These are phyloP conservation scores for Saccostrea echinata DNA, from an alignment of 1,140 invertebrate genomes.

Conservation along the genomic window DNA sequence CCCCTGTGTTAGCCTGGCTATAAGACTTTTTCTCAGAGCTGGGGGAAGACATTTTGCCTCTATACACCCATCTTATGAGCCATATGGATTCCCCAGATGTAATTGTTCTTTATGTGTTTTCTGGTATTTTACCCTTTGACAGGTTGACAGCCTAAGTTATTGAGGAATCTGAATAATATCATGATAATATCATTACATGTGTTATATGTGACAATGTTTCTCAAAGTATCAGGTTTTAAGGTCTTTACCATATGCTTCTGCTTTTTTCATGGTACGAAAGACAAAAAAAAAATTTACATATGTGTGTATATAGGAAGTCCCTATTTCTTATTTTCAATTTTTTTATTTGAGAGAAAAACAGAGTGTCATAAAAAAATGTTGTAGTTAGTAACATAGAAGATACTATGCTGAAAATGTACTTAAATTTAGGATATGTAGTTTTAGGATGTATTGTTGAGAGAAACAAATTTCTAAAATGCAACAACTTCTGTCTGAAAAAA, in stretches of 20 bases:
- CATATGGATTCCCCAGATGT: background rate
- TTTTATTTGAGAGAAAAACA: too few species aligned
- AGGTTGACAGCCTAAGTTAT: background rate
- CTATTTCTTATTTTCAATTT: too few species aligned
- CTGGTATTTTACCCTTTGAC: constrained; percentile 28
- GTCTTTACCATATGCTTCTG: background rate
- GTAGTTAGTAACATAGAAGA: too few species aligned
- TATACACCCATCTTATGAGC: constrained; percentile 9
- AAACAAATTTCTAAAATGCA: too few species aligned
- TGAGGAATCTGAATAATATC: constrained; percentile 8
- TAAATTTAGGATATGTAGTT: too few species aligned
- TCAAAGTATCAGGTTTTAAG: background rate
- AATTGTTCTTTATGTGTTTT: constrained; percentile 34
- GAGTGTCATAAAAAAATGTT: too few species aligned
- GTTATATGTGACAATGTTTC: constrained; percentile 18
- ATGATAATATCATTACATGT: constrained; percentile 16
- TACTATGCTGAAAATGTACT: too few species aligned
- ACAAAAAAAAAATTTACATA: too few species aligned
- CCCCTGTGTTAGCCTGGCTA: constrained; percentile 15
- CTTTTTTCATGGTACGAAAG: background rate
- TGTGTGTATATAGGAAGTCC: too few species aligned
- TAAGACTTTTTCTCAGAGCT: background rate
- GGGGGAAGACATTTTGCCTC: background rate
- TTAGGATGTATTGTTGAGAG: too few species aligned
- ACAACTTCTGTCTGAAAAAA: too few species aligned